Percentiles rank a stretch among this genome's conserved stretches.
These are phyloP conservation scores for Peromyscus aztecus DNA, from an alignment of 2,797 vertebrate species.

Conservation along the genomic window DNA sequence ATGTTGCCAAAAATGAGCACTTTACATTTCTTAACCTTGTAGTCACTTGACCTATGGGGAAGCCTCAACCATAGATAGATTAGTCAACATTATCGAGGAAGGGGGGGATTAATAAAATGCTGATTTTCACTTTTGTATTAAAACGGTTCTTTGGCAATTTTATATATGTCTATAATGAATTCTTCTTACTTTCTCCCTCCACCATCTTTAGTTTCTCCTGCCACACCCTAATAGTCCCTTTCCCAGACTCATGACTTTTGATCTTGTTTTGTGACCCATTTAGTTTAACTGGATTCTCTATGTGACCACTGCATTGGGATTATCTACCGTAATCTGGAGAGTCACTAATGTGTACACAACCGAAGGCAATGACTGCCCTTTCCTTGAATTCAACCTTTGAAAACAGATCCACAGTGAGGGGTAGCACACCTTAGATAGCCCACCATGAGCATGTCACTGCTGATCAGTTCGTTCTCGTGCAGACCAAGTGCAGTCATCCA, in stretches of 20 bases:
- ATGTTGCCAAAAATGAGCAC: not conserved
- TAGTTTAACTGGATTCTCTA: not conserved
- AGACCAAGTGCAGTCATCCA: not conserved
- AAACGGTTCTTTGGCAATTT: not conserved
- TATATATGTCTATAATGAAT: not conserved
- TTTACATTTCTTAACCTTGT: not conserved
- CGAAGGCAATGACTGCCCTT: not conserved
- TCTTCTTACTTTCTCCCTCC: not conserved
- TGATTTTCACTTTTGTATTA: not conserved
- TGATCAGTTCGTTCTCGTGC: not conserved
- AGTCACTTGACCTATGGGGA: not conserved
- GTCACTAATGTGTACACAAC: not conserved
- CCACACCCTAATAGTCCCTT: not conserved
- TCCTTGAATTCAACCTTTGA: not conserved
- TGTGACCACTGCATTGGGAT: not conserved
- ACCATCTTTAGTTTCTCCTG: not conserved
- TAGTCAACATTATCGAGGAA: conserved; percentile 36
- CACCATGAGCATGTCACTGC: not conserved
- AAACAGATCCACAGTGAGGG: not conserved
- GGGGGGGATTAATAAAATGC: not conserved
- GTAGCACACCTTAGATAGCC: not conserved
- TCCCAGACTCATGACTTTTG: not conserved
- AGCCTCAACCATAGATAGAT: not conserved
- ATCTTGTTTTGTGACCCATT: not conserved
- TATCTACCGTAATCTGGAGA: not conserved